A percentile compares a stretch with the other conserved stretches of the same genome.
phyloP scores from a whole-genome alignment of 2,888 invertebrate genomes.

The Rhagonycha lutea region DNA sequence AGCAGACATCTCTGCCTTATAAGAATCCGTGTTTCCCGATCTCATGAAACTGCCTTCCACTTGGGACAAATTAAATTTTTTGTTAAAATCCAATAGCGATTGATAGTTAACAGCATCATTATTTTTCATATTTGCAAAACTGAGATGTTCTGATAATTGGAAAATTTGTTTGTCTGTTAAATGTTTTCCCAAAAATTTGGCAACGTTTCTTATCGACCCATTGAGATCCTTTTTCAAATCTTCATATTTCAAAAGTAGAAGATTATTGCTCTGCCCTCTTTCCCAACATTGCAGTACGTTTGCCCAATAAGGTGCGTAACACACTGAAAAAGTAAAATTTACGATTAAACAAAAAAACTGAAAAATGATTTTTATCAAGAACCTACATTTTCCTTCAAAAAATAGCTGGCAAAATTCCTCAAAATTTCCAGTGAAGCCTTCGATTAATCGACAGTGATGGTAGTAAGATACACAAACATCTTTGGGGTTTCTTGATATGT shows the following conservation, averaged over 20 bases:
- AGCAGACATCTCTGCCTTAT: slow-evolving; percentile 65
- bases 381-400: slow-evolving; percentile 62
- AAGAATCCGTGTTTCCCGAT: slow-evolving; percentile 54
- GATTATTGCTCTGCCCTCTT: slow-evolving; percentile 68
- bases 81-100: slow-evolving; percentile 41
- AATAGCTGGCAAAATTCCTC: slow-evolving; percentile 78
- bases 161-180: slow-evolving; percentile 49
- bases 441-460: slow-evolving; percentile 74
- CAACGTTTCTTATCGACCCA: slow-evolving; percentile 50
- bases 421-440: slow-evolving; percentile 62
- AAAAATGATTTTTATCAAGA: neutral
- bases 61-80: slow-evolving; percentile 47
- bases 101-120: slow-evolving; percentile 46
- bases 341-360: neutral
- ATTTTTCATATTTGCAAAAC: slow-evolving; percentile 58
- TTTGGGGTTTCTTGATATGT: slow-evolving; percentile 87
- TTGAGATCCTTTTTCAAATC: slow-evolving; percentile 73
- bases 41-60: slow-evolving; percentile 56
- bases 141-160: slow-evolving; percentile 54
- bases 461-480: slow-evolving; percentile 89
- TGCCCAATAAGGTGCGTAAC: slow-evolving; percentile 42
- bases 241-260: slow-evolving; percentile 81
- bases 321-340: slow-evolving; percentile 33
- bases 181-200: slow-evolving; percentile 51
- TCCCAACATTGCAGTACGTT: slow-evolving; percentile 68